phyloP scores from a whole-genome alignment of 2,113 vertebrate species.

The Gallinago jamesoni region DNA sequence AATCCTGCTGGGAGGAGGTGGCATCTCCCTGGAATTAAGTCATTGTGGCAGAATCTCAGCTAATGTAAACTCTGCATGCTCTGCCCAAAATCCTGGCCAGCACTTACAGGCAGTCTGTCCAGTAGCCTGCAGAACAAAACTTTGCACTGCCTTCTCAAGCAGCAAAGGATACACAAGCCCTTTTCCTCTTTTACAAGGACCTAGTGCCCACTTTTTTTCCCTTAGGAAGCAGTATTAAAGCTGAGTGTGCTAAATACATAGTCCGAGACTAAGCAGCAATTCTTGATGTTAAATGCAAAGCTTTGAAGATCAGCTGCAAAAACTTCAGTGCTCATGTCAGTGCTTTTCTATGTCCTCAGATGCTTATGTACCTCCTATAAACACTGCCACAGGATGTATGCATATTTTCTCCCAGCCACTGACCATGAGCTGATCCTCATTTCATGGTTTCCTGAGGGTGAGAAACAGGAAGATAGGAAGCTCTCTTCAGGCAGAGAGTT shows the following conservation, averaged over 20 bases:
- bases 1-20: not conserved
- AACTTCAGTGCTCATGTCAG: rapidly evolving
- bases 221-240: not conserved
- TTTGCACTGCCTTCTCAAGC: not conserved
- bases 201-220: not conserved
- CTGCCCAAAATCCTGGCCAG: not conserved
- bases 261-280: not conserved
- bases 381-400: not conserved
- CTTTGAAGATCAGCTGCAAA: not conserved
- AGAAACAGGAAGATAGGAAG: not conserved
- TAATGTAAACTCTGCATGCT: not conserved
- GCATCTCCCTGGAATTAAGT: not conserved
- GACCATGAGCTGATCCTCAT: not conserved
- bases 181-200: not conserved
- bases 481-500: not conserved
- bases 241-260: not conserved
- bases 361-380: not conserved
- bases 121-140: not conserved
- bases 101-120: not conserved
- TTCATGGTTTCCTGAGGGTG: not conserved
- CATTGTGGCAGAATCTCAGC: not conserved
- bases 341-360: not conserved
- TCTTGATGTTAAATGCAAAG: not conserved
- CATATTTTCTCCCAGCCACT: not conserved
- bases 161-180: not conserved